These are phyloP conservation scores for Drosophila obscura DNA, from an alignment of 1,140 invertebrate genomes.

Conservation along the genomic window DNA sequence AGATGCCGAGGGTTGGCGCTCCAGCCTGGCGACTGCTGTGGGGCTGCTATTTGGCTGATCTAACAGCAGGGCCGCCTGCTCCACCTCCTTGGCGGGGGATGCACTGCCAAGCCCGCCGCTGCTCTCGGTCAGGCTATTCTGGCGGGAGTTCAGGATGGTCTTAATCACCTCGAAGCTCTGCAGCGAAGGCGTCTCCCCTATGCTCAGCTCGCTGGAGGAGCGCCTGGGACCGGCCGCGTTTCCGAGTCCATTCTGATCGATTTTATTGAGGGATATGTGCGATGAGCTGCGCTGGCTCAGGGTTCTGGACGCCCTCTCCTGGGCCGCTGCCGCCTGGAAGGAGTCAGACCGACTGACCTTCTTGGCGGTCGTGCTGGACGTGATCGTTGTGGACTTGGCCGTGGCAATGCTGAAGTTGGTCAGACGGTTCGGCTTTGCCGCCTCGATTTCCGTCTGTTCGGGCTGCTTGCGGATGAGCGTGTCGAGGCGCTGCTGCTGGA, in stretches of 20 bases:
- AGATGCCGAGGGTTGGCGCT: neutral
- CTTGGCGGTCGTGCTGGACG: constrained; percentile 3
- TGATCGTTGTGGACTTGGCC: constrained; percentile 9
- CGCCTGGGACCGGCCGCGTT: constrained; percentile 45
- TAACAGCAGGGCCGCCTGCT: no score
- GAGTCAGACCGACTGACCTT: constrained; percentile 60
- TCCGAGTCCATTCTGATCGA: constrained; percentile 47
- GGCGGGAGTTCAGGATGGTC: constrained; percentile 74
- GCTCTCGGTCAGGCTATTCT: constrained; percentile 69
- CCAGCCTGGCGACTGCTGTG: neutral
- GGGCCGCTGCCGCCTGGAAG: constrained; percentile 59
- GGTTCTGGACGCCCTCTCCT: neutral
- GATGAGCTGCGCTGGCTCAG: constrained; percentile 68
- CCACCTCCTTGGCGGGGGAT: neutral
- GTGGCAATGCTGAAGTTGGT: constrained; percentile 73
- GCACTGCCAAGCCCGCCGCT: constrained; percentile 9
- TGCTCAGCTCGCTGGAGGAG: constrained; percentile 82
- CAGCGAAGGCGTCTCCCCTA: constrained; percentile 76
- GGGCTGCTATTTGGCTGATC: constrained; percentile 63
- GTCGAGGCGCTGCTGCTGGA: constrained; percentile 74
- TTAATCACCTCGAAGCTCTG: constrained; percentile 82
- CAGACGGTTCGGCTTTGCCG: constrained; percentile 74
- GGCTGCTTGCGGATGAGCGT: constrained; percentile 66
- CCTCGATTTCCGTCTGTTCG: constrained; percentile 65
- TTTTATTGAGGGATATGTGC: constrained; percentile 64